Evolutionary conservation across 2,797 vertebrate genomes (phyloP).

Genomic region (Oreochromis grahami): DNA sequence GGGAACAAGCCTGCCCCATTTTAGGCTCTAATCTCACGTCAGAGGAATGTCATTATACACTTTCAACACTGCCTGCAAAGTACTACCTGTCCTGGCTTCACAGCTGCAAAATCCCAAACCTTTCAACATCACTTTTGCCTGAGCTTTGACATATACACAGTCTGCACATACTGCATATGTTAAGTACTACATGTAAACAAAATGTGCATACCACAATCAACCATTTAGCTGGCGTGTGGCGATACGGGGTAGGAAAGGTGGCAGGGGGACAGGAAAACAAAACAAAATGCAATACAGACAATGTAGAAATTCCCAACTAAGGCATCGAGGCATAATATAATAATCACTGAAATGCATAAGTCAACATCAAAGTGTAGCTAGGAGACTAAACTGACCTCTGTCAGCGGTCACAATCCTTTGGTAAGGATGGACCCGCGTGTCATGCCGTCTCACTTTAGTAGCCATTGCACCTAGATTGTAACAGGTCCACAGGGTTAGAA

Average conservation of each 20-base stretch:
- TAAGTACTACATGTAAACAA: conserved; percentile 73
- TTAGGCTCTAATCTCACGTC: conserved; percentile 66
- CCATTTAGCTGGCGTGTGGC: conserved; percentile 66
- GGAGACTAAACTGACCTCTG: conserved; percentile 99
- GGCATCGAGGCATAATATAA: conserved; percentile 71
- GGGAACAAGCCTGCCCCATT: conserved; percentile 55
- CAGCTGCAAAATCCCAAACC: conserved; percentile 57
- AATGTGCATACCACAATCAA: conserved; percentile 66
- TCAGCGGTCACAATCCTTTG: conserved; percentile 99
- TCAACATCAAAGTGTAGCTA: conserved; percentile 70
- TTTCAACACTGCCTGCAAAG: conserved; percentile 52
- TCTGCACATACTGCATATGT: conserved; percentile 36
- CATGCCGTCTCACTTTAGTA: conserved; percentile 99
- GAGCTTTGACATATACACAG: conserved; percentile 64
- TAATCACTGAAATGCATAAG: conserved; percentile 67
- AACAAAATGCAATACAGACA: conserved; percentile 45
- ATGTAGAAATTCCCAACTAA: conserved; percentile 64
- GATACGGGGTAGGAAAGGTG: conserved; percentile 34
- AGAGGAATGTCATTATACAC: conserved; percentile 67
- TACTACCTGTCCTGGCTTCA: conserved; percentile 59
- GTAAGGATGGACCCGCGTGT: conserved; percentile 99
- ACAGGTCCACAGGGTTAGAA: conserved; percentile 97
- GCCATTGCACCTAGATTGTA: conserved; percentile 99
- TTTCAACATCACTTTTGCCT: conserved; percentile 55
- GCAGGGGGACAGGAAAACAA: conserved; percentile 14